Evolutionary conservation across 2,113 vertebrate species (phyloP), one percentile per base, ranked within the genome.

Genomic region (Syngnathus typhle): DNA sequence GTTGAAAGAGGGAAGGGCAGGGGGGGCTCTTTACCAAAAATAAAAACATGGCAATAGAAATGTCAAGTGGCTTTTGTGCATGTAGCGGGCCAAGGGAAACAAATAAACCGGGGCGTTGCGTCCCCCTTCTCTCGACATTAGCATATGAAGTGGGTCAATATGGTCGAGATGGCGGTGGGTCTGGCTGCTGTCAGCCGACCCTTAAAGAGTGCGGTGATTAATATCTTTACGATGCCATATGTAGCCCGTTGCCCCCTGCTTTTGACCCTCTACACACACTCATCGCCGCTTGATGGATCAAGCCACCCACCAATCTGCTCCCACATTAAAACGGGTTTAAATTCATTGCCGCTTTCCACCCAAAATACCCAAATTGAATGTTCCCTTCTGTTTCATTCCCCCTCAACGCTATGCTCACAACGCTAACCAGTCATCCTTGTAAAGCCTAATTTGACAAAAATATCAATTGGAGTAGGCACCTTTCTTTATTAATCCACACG

Each of bases 191-290:
- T 95, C 95, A 95, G 87, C 88, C 76, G 67, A 37, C 86, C 90
- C 92, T 95, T 96, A 95, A 92, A 93, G 90, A 82, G 73, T 68
- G 68, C 82, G 0, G 93, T 98, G 95, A 98, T 98, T 95, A 96
- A 98, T 98, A 94, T 93, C 95, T 96, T 98, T 96, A 94, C 92
- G 85, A 96, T 96, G 93, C 93, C 91, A 92, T 92, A 47, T 92
- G 91, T 91, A 92, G 94, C 92, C 84, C 79, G 85, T 72, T 88
- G 88, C 89, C 93, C 94, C 90, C 82, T 88, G 82, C 67, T 87
- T 80, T 76, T 89, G 89, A 92, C 82, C 81, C 79, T 75, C 70
- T 41, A 11, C 41, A 56, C 52, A 55, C 65, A 62, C 47, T 65
- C 37, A 54, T 41, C 49, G 10, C 5, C 16, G 37, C 71, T 74